Evolutionary conservation across 53 echinoderm and acorn worm species (phyloP).

Genomic region (Hippasteria phrygiana): DNA sequence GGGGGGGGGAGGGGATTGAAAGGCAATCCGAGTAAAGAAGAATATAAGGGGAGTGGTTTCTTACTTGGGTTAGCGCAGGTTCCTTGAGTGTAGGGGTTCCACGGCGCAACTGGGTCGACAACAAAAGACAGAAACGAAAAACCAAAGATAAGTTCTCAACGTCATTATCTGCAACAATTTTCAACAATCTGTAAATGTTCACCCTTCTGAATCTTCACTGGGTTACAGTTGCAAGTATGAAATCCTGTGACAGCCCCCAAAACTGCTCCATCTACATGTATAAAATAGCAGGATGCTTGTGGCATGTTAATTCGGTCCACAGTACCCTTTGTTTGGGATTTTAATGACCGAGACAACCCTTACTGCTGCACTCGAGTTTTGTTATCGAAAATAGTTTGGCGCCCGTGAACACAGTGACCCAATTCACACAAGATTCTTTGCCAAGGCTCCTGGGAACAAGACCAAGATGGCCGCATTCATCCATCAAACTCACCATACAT

Average conservation of each 20-base stretch:
- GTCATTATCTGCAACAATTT: too few species aligned
- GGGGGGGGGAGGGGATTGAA: background rate
- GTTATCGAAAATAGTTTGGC: background rate
- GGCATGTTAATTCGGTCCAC: too few species aligned
- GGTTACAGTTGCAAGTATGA: background rate
- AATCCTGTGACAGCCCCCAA: too few species aligned
- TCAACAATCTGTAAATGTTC: too few species aligned
- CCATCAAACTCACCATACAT: conserved; percentile 79
- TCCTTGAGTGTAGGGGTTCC: conserved; percentile 60
- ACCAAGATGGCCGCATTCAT: conserved; percentile 21
- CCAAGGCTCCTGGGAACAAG: background rate
- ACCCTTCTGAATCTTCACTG: too few species aligned
- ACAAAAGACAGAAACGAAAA: conserved; percentile 19
- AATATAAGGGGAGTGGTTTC: background rate
- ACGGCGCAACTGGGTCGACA: conserved; percentile 53
- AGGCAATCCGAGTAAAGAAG: conserved; percentile 18
- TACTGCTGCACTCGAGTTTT: too few species aligned
- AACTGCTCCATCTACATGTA: too few species aligned
- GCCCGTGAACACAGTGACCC: background rate
- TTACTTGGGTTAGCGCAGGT: conserved; percentile 64
- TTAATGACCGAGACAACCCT: too few species aligned
- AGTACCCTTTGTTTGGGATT: too few species aligned
- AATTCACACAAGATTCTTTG: background rate
- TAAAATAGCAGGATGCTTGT: too few species aligned
- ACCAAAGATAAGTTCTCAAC: conserved; percentile 17